phyloP scores from a whole-genome alignment of 2,113 vertebrate species.

The Heterotilapia buettikoferi region DNA sequence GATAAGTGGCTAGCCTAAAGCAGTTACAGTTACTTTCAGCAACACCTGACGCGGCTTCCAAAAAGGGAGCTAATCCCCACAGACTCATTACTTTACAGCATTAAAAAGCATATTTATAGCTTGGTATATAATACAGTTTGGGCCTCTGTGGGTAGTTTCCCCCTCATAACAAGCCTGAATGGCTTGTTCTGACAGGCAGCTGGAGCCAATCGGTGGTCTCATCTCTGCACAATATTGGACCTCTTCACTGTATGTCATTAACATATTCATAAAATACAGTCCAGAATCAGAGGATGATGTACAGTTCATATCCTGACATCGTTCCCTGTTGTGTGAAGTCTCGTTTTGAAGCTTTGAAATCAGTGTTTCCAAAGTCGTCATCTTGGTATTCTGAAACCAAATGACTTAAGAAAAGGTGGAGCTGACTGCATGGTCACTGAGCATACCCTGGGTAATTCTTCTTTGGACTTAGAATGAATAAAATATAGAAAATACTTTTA shows the following conservation, averaged over 20 bases:
- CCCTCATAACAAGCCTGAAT: background rate
- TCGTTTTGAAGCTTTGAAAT: background rate
- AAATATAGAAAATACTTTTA: background rate
- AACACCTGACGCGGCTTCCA: rapidly evolving
- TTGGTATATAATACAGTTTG: background rate
- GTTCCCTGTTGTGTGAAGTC: background rate
- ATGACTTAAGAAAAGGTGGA: background rate
- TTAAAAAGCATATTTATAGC: background rate
- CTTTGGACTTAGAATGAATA: background rate
- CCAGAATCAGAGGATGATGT: background rate
- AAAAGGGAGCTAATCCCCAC: background rate
- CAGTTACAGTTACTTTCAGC: background rate
- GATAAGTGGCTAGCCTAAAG: background rate
- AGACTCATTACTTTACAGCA: background rate
- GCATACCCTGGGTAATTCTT: background rate
- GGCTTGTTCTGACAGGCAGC: background rate
- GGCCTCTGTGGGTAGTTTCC: background rate
- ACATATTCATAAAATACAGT: background rate
- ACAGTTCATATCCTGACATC: rapidly evolving
- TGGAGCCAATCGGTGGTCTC: background rate
- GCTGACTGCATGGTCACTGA: background rate
- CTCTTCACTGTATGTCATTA: background rate
- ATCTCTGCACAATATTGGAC: background rate
- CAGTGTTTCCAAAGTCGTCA: background rate
- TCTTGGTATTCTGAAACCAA: rapidly evolving